Percentiles rank a stretch among this genome's conserved stretches.
Conservation (phyloP, 2,113 vertebrate genomes). For the Hydropotes inermis region DNA sequence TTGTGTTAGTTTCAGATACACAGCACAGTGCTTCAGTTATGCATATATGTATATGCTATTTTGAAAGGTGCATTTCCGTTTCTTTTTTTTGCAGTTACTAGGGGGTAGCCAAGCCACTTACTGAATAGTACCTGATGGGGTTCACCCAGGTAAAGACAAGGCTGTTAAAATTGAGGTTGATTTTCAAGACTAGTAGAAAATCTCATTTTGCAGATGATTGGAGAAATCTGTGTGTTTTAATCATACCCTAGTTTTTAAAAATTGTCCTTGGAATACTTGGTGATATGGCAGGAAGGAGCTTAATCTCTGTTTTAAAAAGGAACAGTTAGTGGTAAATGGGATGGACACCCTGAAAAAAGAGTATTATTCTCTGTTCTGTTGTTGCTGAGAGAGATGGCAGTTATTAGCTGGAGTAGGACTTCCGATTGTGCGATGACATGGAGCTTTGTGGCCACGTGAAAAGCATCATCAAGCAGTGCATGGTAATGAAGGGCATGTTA, state of each 20-base stretch:
- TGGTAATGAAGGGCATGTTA: neutral
- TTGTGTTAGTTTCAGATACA: neutral
- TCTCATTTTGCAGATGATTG: neutral
- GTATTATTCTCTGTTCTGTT: neutral
- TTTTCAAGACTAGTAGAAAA: neutral
- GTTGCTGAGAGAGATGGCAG: neutral
- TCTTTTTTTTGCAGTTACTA: neutral
- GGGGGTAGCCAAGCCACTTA: neutral
- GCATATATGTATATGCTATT: neutral
- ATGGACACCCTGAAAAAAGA: neutral
- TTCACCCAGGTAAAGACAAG: neutral
- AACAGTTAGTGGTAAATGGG: neutral
- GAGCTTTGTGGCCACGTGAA: neutral
- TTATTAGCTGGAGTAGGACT: neutral
- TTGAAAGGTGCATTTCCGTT: neutral
- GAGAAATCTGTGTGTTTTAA: neutral
- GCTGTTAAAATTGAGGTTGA: neutral
- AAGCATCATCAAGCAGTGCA: neutral
- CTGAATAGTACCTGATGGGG: neutral
- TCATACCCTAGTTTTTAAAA: neutral
- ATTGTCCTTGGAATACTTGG: neutral
- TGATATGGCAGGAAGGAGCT: neutral
- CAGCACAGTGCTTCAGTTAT: neutral
- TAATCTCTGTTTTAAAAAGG: neutral
- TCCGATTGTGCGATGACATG: neutral